These are phyloP conservation scores for Caenorhabditis sulstoni DNA, from an alignment of 2,888 invertebrate species.

Conservation along the genomic window DNA sequence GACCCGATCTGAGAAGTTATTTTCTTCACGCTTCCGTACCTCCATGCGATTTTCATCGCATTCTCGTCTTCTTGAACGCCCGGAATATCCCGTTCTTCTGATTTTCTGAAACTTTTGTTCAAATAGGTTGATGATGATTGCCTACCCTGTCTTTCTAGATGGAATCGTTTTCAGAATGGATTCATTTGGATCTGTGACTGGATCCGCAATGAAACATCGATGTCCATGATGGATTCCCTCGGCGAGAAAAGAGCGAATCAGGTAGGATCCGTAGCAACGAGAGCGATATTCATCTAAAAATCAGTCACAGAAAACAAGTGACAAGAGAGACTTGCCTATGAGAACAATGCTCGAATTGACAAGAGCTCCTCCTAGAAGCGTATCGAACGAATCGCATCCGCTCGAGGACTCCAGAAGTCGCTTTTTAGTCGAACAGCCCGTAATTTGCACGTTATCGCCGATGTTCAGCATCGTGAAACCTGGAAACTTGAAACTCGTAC, in stretches of 20 bases:
- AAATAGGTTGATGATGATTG: neutral
- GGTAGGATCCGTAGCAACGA: constrained; percentile 38
- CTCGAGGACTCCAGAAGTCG: constrained; percentile 53
- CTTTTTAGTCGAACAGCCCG: constrained; percentile 58
- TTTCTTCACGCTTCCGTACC: constrained; percentile 41
- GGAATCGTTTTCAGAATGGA: constrained; percentile 33
- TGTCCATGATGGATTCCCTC: constrained; percentile 50
- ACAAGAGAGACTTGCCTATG: constrained; percentile 25
- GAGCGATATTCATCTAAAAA: constrained; percentile 48
- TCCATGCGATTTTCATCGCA: constrained; percentile 55
- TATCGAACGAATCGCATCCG: constrained; percentile 54
- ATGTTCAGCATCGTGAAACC: constrained; percentile 39
- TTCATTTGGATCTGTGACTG: constrained; percentile 24
- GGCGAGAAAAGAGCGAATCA: constrained; percentile 47
- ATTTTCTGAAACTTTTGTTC: neutral
- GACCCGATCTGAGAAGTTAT: constrained; percentile 29
- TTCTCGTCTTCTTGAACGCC: neutral
- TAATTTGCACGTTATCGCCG: constrained; percentile 59
- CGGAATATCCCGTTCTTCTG: constrained; percentile 13
- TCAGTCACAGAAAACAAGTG: neutral
- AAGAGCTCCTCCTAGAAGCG: constrained; percentile 51
- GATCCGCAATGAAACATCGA: constrained; percentile 42
- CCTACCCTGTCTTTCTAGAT: constrained; percentile 1
- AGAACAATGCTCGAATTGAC: constrained; percentile 52
- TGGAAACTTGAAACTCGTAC: neutral